A percentile compares a stretch with the other conserved stretches of the same genome.
phyloP scores from a whole-genome alignment of 2,113 vertebrate species.

The Neoarius graeffei region DNA sequence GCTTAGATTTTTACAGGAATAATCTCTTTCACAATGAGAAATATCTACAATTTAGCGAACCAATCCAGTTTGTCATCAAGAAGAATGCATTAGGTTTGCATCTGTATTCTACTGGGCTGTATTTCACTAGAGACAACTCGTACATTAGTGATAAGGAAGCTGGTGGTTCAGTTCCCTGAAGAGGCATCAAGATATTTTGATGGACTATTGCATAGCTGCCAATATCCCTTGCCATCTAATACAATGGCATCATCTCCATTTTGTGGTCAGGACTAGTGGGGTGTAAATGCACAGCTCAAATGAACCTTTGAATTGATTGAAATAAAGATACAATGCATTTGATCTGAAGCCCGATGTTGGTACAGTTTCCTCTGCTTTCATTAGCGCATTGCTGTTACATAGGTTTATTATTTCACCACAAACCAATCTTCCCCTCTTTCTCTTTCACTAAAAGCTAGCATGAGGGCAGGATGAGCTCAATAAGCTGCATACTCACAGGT shows the following conservation, averaged over 20 bases:
- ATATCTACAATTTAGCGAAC: background rate
- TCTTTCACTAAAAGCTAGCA: slow-evolving; percentile 8
- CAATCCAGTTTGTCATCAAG: background rate
- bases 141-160: slow-evolving; percentile 33
- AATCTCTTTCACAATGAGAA: background rate
- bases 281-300: slow-evolving; percentile 4
- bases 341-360: background rate
- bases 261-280: slow-evolving; percentile 6
- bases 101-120: background rate
- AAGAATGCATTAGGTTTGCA: background rate
- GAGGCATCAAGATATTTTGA: slow-evolving; percentile 23
- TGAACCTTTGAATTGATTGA: background rate
- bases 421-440: background rate
- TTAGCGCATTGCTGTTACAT: background rate
- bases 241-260: slow-evolving; percentile 29
- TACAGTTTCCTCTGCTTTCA: background rate
- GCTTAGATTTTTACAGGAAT: background rate
- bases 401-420: slow-evolving; percentile 25
- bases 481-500: slow-evolving; percentile 3
- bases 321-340: slow-evolving; percentile 9
- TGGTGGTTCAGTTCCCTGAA: slow-evolving; percentile 31
- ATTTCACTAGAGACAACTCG: background rate
- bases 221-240: slow-evolving; percentile 7
- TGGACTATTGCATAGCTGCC: slow-evolving; percentile 12
- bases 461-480: background rate